These are phyloP conservation scores for Arenaria interpres DNA, from an alignment of 2,113 vertebrate species.

Conservation along the genomic window DNA sequence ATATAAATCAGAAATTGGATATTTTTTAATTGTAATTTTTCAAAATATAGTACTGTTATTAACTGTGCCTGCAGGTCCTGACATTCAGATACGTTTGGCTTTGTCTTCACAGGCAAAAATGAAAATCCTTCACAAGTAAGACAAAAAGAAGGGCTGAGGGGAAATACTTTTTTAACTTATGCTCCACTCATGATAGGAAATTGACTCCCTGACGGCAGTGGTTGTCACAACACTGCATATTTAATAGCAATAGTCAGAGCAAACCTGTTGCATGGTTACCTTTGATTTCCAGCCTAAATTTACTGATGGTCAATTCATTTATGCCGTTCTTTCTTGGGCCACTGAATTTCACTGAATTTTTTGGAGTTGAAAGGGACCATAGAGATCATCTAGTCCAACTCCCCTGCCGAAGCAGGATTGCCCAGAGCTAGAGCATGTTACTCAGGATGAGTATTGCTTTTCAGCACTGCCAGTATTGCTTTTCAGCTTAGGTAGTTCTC, in stretches of 20 bases:
- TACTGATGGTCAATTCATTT: neutral
- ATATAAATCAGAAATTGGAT: constrained; percentile 57
- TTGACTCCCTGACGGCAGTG: neutral
- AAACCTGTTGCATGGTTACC: neutral
- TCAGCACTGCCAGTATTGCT: no score
- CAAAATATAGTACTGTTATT: constrained; percentile 9
- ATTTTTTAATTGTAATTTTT: constrained; percentile 38
- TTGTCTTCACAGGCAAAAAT: neutral
- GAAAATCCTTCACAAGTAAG: neutral
- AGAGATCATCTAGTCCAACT: no score
- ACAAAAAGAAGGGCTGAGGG: neutral
- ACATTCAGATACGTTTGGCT: constrained; percentile 16
- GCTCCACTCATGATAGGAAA: neutral
- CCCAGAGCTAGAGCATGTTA: no score
- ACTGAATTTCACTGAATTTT: no score
- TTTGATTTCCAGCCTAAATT: neutral
- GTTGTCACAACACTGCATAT: neutral
- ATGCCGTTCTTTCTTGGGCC: neutral
- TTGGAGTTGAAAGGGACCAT: no score
- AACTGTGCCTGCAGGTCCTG: constrained; percentile 23
- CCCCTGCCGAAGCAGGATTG: no score
- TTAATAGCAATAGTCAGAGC: neutral
- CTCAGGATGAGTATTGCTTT: no score
- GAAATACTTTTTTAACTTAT: neutral
- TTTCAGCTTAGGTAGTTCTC: neutral